These are phyloP conservation scores for Acrobasis consociella DNA, from an alignment of 2,888 invertebrate genomes.

Conservation along the genomic window DNA sequence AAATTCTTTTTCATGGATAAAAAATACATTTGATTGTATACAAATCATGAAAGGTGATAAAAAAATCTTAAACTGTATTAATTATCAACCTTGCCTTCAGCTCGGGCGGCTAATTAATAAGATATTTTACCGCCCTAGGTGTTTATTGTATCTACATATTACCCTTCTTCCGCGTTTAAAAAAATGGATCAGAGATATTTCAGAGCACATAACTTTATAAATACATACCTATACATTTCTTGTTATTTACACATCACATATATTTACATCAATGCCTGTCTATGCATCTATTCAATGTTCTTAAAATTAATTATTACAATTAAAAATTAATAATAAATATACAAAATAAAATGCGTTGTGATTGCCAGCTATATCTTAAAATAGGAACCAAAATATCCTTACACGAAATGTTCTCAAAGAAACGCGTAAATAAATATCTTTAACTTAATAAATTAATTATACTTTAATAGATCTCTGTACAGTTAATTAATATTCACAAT, in stretches of 20 bases:
- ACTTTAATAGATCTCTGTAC: slow-evolving; percentile 66
- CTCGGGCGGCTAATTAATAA: no score
- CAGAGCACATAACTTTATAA: slow-evolving; percentile 18
- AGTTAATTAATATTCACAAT: slow-evolving; percentile 44
- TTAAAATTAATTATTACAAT: slow-evolving; percentile 45
- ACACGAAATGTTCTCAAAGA: slow-evolving; percentile 39
- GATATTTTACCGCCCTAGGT: no score
- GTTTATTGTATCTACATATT: not conserved
- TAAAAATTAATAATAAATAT: slow-evolving; percentile 64
- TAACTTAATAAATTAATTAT: slow-evolving; percentile 60
- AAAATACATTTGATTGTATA: no score
- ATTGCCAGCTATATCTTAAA: slow-evolving; percentile 67
- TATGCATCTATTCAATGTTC: slow-evolving; percentile 41
- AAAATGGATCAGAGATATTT: slow-evolving; percentile 28
- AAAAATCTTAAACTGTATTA: not conserved
- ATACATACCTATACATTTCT: slow-evolving; percentile 41
- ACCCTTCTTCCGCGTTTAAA: slow-evolving; percentile 29
- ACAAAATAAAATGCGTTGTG: slow-evolving; percentile 62
- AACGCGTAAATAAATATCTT: slow-evolving; percentile 68
- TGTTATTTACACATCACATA: slow-evolving; percentile 40
- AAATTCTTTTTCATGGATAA: no score
- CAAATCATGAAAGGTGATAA: not conserved
- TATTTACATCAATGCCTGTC: slow-evolving; percentile 43
- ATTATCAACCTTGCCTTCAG: no score
- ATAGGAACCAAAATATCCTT: slow-evolving; percentile 77